Evolutionary conservation across 2,797 vertebrate genomes (phyloP).

Genomic region (Hyperoplus lanceolatus): DNA sequence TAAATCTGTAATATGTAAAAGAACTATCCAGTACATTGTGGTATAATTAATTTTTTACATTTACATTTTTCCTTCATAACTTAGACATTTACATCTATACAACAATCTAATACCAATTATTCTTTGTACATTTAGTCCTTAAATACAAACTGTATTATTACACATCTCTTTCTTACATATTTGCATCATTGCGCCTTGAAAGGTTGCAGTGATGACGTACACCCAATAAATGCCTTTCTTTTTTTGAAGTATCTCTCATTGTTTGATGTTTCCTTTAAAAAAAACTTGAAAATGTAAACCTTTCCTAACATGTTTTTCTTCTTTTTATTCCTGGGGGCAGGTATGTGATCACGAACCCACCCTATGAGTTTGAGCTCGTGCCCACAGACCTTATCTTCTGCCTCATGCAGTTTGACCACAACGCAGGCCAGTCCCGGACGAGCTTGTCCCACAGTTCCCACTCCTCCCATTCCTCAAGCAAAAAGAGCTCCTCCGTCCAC

Average conservation of each 20-base stretch:
- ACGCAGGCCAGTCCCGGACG: conserved; percentile 96
- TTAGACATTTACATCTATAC: neutral
- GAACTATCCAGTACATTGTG: neutral
- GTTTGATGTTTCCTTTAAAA: neutral
- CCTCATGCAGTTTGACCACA: conserved; percentile 99
- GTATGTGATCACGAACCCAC: conserved; percentile 99
- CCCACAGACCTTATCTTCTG: conserved; percentile 99
- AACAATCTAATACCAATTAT: neutral
- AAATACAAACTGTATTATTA: neutral
- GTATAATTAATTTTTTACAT: neutral
- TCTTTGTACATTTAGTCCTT: neutral
- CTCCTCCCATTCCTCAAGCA: conserved; percentile 99
- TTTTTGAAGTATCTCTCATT: neutral
- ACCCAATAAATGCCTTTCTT: neutral
- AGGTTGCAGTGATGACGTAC: neutral
- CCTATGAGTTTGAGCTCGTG: conserved; percentile 98
- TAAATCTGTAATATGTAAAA: neutral
- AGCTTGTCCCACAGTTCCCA: conserved; percentile 98
- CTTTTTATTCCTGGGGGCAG: conserved; percentile 69
- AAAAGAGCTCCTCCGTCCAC: conserved; percentile 98
- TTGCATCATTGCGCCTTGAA: neutral
- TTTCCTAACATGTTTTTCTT: conserved; percentile 10
- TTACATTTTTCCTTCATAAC: neutral
- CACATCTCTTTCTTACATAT: neutral
- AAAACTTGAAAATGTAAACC: neutral